Percentiles rank a stretch among this genome's conserved stretches.
Conservation (phyloP, 2,113 vertebrate species). For the Bubo scandiacus region DNA sequence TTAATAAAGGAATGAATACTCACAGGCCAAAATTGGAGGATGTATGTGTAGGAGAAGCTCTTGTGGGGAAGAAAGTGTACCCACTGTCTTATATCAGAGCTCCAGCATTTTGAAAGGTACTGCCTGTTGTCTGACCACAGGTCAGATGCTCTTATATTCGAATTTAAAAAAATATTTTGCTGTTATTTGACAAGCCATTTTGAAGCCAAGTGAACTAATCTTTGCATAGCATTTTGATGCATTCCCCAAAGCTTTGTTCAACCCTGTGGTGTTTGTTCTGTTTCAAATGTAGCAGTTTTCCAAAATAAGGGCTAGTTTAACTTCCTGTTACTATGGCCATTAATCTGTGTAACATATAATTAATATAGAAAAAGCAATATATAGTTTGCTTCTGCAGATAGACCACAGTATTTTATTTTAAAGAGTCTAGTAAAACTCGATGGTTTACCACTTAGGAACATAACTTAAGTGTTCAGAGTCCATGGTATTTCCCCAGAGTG, state of each 20-base stretch:
- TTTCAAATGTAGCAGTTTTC: neutral
- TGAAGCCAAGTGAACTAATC: neutral
- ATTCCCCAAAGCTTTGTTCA: neutral
- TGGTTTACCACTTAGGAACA: neutral
- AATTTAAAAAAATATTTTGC: neutral
- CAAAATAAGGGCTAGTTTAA: neutral
- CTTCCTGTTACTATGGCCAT: neutral
- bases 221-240: neutral
- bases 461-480: neutral
- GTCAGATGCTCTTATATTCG: neutral
- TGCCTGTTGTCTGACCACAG: neutral
- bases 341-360: neutral
- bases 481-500: neutral
- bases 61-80: neutral
- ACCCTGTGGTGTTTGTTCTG: neutral
- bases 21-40: neutral
- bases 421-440: neutral
- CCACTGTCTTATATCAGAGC: neutral
- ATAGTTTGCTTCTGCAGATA: neutral
- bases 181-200: neutral
- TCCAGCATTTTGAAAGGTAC: neutral
- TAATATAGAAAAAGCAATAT: neutral
- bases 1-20: neutral
- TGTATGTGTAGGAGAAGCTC: neutral
- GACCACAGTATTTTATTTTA: neutral